A percentile compares a stretch with the other conserved stretches of the same genome.
These are phyloP conservation scores for Adrianichthys oophorus DNA, from an alignment of 2,797 vertebrate species.

Conservation along the genomic window DNA sequence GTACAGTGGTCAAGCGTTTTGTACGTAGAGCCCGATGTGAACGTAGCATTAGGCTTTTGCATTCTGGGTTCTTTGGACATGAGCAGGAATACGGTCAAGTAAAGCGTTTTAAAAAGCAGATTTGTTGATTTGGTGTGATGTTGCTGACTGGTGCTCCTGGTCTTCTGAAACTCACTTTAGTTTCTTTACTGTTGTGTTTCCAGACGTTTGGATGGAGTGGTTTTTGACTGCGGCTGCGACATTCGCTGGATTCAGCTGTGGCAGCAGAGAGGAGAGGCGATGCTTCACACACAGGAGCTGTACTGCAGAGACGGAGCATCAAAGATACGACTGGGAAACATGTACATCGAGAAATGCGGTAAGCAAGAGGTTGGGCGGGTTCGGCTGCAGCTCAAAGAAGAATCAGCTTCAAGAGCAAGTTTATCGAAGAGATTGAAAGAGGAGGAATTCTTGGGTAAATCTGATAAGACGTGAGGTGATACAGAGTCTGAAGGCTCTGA, in stretches of 20 bases:
- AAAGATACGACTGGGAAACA: conserved; percentile 85
- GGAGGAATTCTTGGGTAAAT: conserved; percentile 59
- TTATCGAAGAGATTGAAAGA: conserved; percentile 4
- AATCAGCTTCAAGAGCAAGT: conserved; percentile 13
- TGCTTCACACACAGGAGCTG: conserved; percentile 86
- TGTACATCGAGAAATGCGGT: conserved; percentile 97
- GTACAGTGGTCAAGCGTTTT: no score
- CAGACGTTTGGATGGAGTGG: conserved; percentile 90
- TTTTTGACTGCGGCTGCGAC: conserved; percentile 94
- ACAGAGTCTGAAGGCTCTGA: conserved; percentile 56
- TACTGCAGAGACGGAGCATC: conserved; percentile 86
- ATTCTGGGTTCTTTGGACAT: no score
- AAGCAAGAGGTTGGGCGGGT: conserved; percentile 48
- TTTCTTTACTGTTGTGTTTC: conserved; percentile 16
- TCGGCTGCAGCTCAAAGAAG: neutral
- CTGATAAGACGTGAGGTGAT: conserved; percentile 50
- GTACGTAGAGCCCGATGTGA: no score
- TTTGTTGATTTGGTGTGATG: neutral
- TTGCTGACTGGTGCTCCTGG: neutral
- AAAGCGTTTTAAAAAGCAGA: no score
- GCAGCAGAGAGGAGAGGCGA: conserved; percentile 91
- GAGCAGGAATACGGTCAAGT: no score
- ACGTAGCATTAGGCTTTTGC: no score
- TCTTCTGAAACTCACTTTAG: neutral
- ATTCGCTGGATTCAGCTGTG: conserved; percentile 99